phyloP scores from a whole-genome alignment of 64 coral and sea anemone species.

The Dendrophyllia cribrosa region DNA sequence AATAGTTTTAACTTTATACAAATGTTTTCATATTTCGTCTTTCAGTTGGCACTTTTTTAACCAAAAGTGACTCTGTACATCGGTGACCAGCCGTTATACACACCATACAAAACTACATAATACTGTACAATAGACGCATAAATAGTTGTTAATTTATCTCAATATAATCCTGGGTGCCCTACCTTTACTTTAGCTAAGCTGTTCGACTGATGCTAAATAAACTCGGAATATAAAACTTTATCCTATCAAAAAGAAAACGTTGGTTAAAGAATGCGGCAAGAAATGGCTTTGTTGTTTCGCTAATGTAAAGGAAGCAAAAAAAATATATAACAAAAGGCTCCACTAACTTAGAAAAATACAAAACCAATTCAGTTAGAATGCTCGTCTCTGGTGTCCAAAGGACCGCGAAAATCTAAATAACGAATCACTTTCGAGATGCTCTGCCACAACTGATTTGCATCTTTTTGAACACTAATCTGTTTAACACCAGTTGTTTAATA shows the following conservation, averaged over 20 bases:
- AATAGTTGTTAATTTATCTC: constrained; percentile 43
- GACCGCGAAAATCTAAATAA: too few species aligned
- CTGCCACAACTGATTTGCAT: too few species aligned
- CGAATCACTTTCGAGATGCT: too few species aligned
- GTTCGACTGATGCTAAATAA: not conserved
- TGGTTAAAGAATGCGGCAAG: not conserved
- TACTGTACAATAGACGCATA: constrained; percentile 42
- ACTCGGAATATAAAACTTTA: not conserved
- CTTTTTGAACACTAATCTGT: too few species aligned
- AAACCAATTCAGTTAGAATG: too few species aligned
- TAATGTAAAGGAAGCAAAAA: too few species aligned
- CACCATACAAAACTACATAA: constrained; percentile 42
- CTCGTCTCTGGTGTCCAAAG: too few species aligned
- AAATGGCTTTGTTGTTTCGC: not conserved
- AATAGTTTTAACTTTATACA: constrained; percentile 5
- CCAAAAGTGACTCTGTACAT: not conserved
- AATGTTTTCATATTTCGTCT: not conserved
- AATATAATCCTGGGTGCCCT: not conserved
- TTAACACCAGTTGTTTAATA: too few species aligned
- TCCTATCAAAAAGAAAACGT: not conserved
- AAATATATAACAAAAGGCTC: too few species aligned
- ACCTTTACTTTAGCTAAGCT: not conserved
- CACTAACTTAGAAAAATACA: too few species aligned
- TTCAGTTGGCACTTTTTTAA: not conserved
- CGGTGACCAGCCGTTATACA: constrained; percentile 40